phyloP scores from a whole-genome alignment of 2,888 invertebrate species.

The Hypomecis punctinalis region DNA sequence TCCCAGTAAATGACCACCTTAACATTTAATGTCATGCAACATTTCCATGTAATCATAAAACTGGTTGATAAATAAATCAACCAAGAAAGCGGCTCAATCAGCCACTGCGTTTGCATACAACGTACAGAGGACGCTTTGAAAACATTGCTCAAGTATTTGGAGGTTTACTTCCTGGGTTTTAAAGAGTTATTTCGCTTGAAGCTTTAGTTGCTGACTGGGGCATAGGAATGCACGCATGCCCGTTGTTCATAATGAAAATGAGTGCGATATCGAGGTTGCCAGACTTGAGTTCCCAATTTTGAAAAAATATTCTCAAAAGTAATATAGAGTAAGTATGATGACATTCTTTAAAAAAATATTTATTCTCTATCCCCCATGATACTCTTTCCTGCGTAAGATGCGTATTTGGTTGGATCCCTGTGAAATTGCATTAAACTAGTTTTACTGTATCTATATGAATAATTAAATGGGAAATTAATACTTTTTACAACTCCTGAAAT shows the following conservation, averaged over 20 bases:
- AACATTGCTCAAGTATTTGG: constrained; percentile 2
- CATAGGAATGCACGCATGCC: constrained; percentile 70
- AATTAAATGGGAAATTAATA: too few species aligned
- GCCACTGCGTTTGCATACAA: constrained; percentile 50
- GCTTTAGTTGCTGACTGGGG: constrained; percentile 35
- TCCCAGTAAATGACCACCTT: neutral
- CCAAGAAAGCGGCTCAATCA: constrained; percentile 52
- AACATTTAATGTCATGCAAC: constrained; percentile 23
- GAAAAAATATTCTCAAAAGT: neutral
- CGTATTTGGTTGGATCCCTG: too few species aligned
- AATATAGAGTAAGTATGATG: too few species aligned
- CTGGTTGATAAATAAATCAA: constrained; percentile 42
- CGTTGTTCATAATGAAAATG: constrained; percentile 65
- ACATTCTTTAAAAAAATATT: too few species aligned
- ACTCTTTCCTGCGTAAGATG: too few species aligned
- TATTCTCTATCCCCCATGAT: too few species aligned
- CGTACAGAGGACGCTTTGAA: constrained; percentile 25
- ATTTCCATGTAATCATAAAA: constrained; percentile 40
- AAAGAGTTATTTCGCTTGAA: constrained; percentile 18
- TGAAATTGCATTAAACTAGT: too few species aligned
- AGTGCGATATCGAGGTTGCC: constrained; percentile 45
- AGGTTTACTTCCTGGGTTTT: constrained; percentile 16
- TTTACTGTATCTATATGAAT: too few species aligned
- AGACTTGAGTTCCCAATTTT: neutral
- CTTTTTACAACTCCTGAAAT: too few species aligned